Conservation (phyloP, 2,888 invertebrate genomes). For the Drosophila leonis region DNA sequence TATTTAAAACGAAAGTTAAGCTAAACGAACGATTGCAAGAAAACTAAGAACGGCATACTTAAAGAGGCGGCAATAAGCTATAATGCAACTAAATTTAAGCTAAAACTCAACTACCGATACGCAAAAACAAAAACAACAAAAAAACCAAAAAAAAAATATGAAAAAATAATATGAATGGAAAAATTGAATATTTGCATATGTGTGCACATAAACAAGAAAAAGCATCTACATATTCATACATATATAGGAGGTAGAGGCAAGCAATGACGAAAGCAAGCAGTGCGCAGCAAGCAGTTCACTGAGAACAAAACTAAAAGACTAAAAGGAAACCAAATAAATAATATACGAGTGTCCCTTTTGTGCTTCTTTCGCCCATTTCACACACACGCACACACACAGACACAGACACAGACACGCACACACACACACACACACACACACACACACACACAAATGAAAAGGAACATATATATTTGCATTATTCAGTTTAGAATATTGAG, state of each 20-base stretch:
- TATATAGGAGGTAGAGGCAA: constrained; percentile 45
- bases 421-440: constrained; percentile 22
- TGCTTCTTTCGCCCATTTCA: constrained; percentile 63
- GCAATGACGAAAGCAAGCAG: constrained; percentile 36
- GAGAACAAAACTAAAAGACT: constrained; percentile 72
- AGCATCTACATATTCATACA: constrained; percentile 32
- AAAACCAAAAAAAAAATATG: constrained; percentile 22
- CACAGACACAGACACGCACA: constrained; percentile 24
- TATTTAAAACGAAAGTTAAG: constrained; percentile 65
- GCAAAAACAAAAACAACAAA: constrained; percentile 17
- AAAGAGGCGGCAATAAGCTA: constrained; percentile 74
- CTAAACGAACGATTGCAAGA: constrained; percentile 48
- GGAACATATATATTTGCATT: constrained; percentile 36
- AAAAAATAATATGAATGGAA: constrained; percentile 17
- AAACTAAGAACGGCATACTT: constrained; percentile 73
- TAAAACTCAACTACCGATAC: constrained; percentile 61
- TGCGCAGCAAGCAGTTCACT: constrained; percentile 32
- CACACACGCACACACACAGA: constrained; percentile 18
- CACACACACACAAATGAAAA: constrained; percentile 25
- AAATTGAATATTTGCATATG: constrained; percentile 44
- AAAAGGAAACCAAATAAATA: constrained; percentile 50
- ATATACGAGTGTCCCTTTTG: constrained; percentile 61
- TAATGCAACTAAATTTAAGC: constrained; percentile 61
- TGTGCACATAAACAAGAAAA: constrained; percentile 19
- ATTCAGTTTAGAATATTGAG: constrained; percentile 58